Base-by-base conservation (phyloP, 1,140 invertebrate species). In the Psilanteris sp. region DNA sequence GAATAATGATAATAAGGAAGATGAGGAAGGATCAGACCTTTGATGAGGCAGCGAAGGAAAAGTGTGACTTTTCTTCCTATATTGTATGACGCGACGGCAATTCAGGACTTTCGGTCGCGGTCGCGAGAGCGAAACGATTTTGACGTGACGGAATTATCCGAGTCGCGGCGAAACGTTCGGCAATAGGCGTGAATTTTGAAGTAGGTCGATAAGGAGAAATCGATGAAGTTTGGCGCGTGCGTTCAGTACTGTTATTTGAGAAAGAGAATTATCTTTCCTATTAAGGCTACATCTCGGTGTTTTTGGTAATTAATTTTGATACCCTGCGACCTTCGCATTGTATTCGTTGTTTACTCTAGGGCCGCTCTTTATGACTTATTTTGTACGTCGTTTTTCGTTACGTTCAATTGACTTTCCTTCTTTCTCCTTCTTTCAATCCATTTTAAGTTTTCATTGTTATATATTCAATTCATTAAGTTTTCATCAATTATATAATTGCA, bases 121-220 rank as follows among this genome's bases (percentile, higher is more conserved):
- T 50, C 16, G 44, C 41, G 43, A 48, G 34, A 57, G 24, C 32
- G 52, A 41, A 52, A 55, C 52, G 54, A 39, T 31, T 59, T 43
- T 70, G 44, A 46, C 24, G 15, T n/a, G 24, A 62, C 32, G 32
- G 27, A 14, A 72, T 72, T 62, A 64, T 48, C 48, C 32, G 24
- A 20, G 37, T 48, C 36, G 6, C 31, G 9, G 10, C 43, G 32
- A 24, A 66, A 55, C 70, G 59, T 70, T 72, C 64, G 70, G 46
- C 59, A 72, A 73, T 74, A 77, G 67, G 54, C 52, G 67, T 59
- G 54, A 71, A 70, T 77, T 68, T 62, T 43, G 36, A 80, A 76
- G 78, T 80, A 76, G 78, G 78, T 76, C 72, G 55, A 27, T 27
- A 55, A 73, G 32, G 76, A 74, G 79, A 80, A 80, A 80, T 77